phyloP scores from a whole-genome alignment of 2,888 invertebrate genomes.

The Xestia ashworthii region DNA sequence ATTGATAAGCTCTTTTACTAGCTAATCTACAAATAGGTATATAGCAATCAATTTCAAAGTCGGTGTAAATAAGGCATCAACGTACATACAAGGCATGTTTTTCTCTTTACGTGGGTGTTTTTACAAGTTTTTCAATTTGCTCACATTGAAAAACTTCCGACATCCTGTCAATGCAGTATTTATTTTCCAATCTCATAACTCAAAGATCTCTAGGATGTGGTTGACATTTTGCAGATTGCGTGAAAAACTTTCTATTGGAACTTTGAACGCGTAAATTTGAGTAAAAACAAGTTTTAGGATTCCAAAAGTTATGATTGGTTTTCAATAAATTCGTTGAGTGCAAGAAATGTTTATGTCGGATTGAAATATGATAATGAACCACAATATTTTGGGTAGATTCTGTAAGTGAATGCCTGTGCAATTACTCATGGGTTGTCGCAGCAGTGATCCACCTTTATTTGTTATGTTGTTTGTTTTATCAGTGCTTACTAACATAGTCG shows the following conservation, averaged over 20 bases:
- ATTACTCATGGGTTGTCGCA: too few relatives aligned
- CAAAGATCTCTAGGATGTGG: constrained; percentile 20
- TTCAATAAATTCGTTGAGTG: constrained; percentile 37
- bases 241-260: constrained; percentile 44
- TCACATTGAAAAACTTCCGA: not conserved
- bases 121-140: not conserved
- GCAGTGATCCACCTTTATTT: too few relatives aligned
- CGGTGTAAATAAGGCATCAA: not conserved
- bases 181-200: constrained; percentile 19
- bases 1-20: not conserved
- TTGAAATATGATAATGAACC: constrained; percentile 16
- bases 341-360: constrained; percentile 29
- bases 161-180: not conserved
- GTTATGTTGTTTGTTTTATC: too few relatives aligned
- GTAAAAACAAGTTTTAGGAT: constrained; percentile 37
- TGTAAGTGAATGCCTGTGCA: not conserved
- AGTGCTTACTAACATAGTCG: too few relatives aligned
- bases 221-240: constrained; percentile 50
- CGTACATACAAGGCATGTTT: not conserved
- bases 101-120: not conserved
- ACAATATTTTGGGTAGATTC: not conserved
- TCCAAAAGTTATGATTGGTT: constrained; percentile 55
- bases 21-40: not conserved
- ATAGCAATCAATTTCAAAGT: not conserved
- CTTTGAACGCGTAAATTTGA: constrained; percentile 33